Conservation (phyloP, 1,140 invertebrate species). For the Euwallacea fornicatus region DNA sequence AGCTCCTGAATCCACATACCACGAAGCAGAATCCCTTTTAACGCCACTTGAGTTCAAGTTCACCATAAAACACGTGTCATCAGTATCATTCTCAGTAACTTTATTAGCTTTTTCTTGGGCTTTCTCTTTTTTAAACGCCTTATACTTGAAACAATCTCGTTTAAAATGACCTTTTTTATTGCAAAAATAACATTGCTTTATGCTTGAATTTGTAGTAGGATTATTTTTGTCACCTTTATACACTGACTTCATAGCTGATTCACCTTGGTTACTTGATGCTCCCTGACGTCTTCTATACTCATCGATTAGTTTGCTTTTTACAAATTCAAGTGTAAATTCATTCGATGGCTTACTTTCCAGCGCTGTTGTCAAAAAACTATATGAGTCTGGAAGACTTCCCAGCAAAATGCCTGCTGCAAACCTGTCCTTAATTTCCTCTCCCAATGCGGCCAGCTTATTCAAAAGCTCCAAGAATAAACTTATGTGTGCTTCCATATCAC, state of each 20-base stretch:
- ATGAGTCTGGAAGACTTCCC: constrained; percentile 13
- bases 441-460: constrained; percentile 4
- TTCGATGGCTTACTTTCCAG: constrained; percentile 8
- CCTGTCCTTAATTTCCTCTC: constrained; percentile 13
- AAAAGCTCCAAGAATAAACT: constrained; percentile 3
- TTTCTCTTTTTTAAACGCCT: constrained; percentile 9
- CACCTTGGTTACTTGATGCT: too few species aligned
- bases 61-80: not conserved
- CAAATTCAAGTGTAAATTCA: too few species aligned
- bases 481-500: constrained; percentile 22
- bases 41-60: constrained; percentile 2
- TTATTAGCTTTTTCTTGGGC: not conserved
- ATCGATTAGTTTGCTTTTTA: too few species aligned
- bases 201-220: too few species aligned
- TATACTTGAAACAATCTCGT: too few species aligned
- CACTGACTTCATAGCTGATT: too few species aligned
- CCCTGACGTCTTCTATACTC: too few species aligned
- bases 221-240: too few species aligned
- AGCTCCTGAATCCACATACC: constrained; percentile 15
- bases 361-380: constrained; percentile 7
- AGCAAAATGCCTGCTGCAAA: constrained; percentile 12
- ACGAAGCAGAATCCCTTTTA: constrained; percentile 6
- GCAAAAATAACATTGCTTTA: too few species aligned
- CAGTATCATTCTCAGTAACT: not conserved
- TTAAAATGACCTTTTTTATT: too few species aligned